Percentiles rank a stretch among this genome's conserved stretches.
Evolutionary conservation across 2,888 invertebrate species (phyloP).

Genomic region (Microchrysa polita): DNA sequence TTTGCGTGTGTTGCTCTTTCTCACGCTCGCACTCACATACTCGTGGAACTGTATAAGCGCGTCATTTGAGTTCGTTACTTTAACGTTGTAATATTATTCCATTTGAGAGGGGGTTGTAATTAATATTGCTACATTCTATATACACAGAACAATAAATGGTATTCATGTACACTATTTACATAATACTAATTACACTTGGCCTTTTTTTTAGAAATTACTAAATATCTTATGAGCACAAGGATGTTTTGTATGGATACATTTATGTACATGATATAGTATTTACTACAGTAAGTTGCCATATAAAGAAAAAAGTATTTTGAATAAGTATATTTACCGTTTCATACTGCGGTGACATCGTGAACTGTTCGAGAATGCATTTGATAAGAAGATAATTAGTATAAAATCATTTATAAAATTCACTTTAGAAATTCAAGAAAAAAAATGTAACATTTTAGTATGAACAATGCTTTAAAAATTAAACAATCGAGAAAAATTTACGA

Average conservation of each 20-base stretch:
- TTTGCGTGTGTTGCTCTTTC: slow-evolving; percentile 16
- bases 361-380: slow-evolving; percentile 54
- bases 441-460: no score
- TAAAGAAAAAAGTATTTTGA: slow-evolving; percentile 5
- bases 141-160: neutral
- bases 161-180: slow-evolving; percentile 14
- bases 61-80: neutral
- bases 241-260: slow-evolving; percentile 9
- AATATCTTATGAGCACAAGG: neutral
- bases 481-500: no score
- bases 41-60: no score
- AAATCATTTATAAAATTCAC: neutral
- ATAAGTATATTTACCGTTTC: slow-evolving; percentile 63
- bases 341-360: slow-evolving; percentile 65
- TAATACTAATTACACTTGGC: slow-evolving; percentile 7
- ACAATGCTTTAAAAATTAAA: no score
- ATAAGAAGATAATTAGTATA: slow-evolving; percentile 16
- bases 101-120: neutral
- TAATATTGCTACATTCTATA: slow-evolving; percentile 9
- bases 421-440: no score
- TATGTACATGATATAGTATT: no score
- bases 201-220: neutral
- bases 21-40: neutral
- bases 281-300: slow-evolving; percentile 3
- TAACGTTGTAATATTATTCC: slow-evolving; percentile 21